A percentile compares a stretch with the other conserved stretches of the same genome.
These are phyloP conservation scores for Clarias magur DNA, from an alignment of 2,113 vertebrate genomes.

Conservation along the genomic window DNA sequence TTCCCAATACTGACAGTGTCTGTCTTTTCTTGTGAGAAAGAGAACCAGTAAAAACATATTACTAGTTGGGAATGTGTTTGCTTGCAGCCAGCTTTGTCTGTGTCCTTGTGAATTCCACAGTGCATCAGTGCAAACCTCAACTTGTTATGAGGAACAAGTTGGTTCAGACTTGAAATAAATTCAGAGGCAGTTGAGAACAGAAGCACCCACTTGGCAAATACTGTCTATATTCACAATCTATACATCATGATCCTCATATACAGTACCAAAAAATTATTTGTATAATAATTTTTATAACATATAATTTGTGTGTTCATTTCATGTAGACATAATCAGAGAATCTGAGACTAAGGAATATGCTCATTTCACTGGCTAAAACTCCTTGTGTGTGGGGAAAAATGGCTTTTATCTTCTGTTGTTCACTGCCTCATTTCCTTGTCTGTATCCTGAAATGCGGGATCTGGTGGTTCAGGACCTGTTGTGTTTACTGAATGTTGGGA, in stretches of 20 bases:
- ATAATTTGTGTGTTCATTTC: background rate
- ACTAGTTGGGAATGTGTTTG: background rate
- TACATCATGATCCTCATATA: background rate
- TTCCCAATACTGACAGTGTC: slow-evolving; percentile 39
- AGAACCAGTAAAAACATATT: background rate
- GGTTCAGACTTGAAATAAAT: slow-evolving; percentile 31
- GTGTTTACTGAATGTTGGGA: slow-evolving; percentile 64
- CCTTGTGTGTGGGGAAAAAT: background rate
- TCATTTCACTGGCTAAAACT: background rate
- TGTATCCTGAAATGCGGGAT: slow-evolving; percentile 51
- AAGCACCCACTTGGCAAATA: slow-evolving; percentile 2
- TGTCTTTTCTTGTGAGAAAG: slow-evolving; percentile 4
- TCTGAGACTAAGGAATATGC: background rate
- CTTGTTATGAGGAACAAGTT: slow-evolving; percentile 12
- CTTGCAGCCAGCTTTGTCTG: background rate
- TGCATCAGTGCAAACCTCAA: slow-evolving; percentile 21
- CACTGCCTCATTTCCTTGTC: slow-evolving; percentile 33
- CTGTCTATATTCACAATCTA: background rate
- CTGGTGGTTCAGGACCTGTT: slow-evolving; percentile 62
- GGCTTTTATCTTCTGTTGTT: slow-evolving; percentile 11
- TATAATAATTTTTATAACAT: background rate
- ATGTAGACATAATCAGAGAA: slow-evolving; percentile 4
- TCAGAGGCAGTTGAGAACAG: slow-evolving; percentile 18
- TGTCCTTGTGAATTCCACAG: slow-evolving; percentile 31
- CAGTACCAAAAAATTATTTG: background rate